Conservation (phyloP, 2,113 vertebrate species). For the Macrotis lagotis region DNA sequence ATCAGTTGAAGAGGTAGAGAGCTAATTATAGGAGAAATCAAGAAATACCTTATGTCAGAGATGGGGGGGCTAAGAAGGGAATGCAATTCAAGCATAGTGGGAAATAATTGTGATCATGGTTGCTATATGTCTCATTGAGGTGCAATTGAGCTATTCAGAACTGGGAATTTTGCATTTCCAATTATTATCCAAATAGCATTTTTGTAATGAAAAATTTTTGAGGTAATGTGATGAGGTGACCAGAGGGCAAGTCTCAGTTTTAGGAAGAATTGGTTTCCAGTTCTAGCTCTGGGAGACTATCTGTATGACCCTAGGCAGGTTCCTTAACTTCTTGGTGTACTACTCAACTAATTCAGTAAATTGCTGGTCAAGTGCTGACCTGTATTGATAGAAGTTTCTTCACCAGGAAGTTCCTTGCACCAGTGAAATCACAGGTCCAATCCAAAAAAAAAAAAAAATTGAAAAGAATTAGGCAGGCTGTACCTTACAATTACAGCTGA, state of each 20-base stretch:
- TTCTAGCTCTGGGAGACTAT: background rate
- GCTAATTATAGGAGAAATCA: too few species aligned
- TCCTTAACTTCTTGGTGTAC: background rate
- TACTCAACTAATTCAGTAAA: background rate
- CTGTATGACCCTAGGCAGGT: background rate
- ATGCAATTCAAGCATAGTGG: too few species aligned
- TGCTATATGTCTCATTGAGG: background rate
- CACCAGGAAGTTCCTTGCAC: background rate
- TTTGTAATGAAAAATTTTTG: background rate
- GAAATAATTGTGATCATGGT: background rate
- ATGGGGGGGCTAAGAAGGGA: too few species aligned
- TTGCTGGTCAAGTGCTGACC: background rate
- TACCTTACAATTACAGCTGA: constrained; percentile 64
- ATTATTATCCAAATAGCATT: background rate
- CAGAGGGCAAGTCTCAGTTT: background rate
- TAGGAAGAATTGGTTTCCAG: background rate
- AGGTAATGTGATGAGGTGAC: background rate
- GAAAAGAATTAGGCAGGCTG: background rate
- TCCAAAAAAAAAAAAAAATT: background rate
- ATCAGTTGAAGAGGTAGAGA: background rate
- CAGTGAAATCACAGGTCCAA: background rate
- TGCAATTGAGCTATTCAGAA: background rate
- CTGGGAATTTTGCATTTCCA: background rate
- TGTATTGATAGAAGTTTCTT: background rate
- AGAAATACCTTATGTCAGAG: too few species aligned